Evolutionary conservation across 2,797 vertebrate species (phyloP), one percentile per base, ranked within the genome.

Genomic region (Aphelocoma californica): DNA sequence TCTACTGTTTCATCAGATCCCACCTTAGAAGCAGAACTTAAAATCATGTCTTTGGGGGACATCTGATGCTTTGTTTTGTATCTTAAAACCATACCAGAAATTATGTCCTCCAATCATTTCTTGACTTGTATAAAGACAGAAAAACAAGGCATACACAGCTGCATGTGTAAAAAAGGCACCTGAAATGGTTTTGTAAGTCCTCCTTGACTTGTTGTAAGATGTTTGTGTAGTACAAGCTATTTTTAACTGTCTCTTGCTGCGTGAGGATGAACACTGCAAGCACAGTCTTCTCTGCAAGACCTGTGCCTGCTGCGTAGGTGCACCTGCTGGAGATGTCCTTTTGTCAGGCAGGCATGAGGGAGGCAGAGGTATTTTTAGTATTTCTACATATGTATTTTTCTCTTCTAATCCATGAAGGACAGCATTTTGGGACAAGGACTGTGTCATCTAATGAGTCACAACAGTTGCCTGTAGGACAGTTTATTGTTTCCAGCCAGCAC

Each of bases 281-380:
- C 85, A 38, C 13, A 56, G 25, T 66, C 72, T 78, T 86, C 69
- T 83, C 72, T 88, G 65, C 61, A 70, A 87, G 95, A 81, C 84
- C 86, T 15, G 8, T 83, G 70, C 77, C 80, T 86, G 85, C 87
- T 95, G 87, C 1, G n/a, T 51, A 77, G 96, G 78, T 92, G 88
- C 62, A 93, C 74, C 86, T 47, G 19, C 83, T 70, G 67, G 86
- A 78, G 81, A 53, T 72, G 64, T 73, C 88, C 91, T 88, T 93
- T 94, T 91, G 66, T 91, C 82, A 88, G 82, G 57, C 71, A 91
- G 73, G 64, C 70, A 79, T 89, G 79, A 86, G 57, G 67, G 61
- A 83, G 72, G 73, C 62, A 69, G 58, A 88, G 61, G 32, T 93
- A 85, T 92, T 95, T 95, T 95, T 94, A 93, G 69, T 45, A 70